Conservation (phyloP, 30 jellyfish, hydroid and myxozoan species). For the Kudoa iwatai region DNA sequence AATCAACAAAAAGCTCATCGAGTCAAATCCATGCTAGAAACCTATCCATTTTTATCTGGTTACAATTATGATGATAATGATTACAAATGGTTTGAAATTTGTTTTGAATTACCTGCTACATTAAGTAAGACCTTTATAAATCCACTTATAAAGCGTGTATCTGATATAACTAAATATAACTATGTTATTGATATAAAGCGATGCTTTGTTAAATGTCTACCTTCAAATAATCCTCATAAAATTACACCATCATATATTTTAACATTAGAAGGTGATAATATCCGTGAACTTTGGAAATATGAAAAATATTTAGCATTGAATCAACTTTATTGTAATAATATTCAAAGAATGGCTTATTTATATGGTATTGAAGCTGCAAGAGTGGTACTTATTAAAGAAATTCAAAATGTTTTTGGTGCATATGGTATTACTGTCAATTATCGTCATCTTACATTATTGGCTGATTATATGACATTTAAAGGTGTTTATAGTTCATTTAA, state of each 20-base stretch:
- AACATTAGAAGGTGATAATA: neutral
- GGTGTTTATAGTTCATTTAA: slow-evolving; percentile 58
- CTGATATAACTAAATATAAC: too few relatives aligned
- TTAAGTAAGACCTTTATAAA: too few relatives aligned
- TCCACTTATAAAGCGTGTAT: too few relatives aligned
- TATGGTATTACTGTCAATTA: slow-evolving; percentile 62
- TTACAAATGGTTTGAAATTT: slow-evolving; percentile 31
- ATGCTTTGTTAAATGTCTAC: neutral
- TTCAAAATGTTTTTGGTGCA: slow-evolving; percentile 38
- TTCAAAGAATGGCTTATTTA: slow-evolving; percentile 38
- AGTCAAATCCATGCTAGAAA: too few relatives aligned
- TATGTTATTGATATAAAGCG: neutral
- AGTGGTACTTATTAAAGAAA: slow-evolving; percentile 14
- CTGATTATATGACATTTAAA: slow-evolving; percentile 88
- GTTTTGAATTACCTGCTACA: too few relatives aligned
- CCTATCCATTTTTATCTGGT: too few relatives aligned
- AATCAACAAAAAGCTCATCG: too few relatives aligned
- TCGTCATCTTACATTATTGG: slow-evolving; percentile 57
- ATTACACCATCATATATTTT: neutral
- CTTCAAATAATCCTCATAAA: too few relatives aligned
- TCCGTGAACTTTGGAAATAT: slow-evolving; percentile 34
- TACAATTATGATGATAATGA: slow-evolving; percentile 14
- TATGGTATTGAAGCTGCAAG: slow-evolving; percentile 91
- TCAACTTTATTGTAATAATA: slow-evolving; percentile 25
- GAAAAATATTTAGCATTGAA: slow-evolving; percentile 17